Percentiles rank a stretch among this genome's conserved stretches.
Evolutionary conservation across 2,888 invertebrate species (phyloP).

Genomic region (Drosophila nr. medialis): DNA sequence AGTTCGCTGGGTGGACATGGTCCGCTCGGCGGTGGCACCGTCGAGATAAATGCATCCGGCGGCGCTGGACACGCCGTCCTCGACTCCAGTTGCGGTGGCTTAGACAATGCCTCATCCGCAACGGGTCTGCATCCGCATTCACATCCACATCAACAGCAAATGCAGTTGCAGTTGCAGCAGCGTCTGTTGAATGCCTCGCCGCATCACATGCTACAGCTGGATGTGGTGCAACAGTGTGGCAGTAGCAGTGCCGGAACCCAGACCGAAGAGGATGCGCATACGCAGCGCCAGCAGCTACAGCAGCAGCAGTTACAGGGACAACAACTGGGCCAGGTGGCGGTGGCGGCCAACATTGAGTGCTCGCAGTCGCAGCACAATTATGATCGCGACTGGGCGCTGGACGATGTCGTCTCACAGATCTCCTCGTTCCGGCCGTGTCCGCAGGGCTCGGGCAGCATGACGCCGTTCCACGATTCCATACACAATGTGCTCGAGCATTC

Average conservation of each 20-base stretch:
- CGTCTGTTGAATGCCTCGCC: slow-evolving; percentile 67
- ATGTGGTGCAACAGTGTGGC: slow-evolving; percentile 65
- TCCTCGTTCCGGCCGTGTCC: slow-evolving; percentile 85
- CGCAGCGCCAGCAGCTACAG: slow-evolving; percentile 60
- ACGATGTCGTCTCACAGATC: slow-evolving; percentile 85
- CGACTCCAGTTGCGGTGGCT: slow-evolving; percentile 40
- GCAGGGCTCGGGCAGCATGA: slow-evolving; percentile 85
- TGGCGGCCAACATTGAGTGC: slow-evolving; percentile 88
- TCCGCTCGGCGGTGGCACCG: slow-evolving; percentile 54
- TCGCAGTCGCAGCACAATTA: slow-evolving; percentile 85
- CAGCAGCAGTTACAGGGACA: slow-evolving; percentile 66
- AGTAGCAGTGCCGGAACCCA: slow-evolving; percentile 70
- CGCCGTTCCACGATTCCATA: slow-evolving; percentile 84
- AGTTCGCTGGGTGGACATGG: slow-evolving; percentile 55
- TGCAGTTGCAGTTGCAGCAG: slow-evolving; percentile 63
- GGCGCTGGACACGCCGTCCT: slow-evolving; percentile 34
- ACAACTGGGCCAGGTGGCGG: slow-evolving; percentile 81
- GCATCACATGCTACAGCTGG: slow-evolving; percentile 74
- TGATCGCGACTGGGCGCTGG: slow-evolving; percentile 84
- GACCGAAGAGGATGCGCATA: slow-evolving; percentile 76
- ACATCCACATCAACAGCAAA: slow-evolving; percentile 50
- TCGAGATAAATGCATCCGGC: slow-evolving; percentile 61
- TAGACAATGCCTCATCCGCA: slow-evolving; percentile 39
- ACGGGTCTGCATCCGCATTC: slow-evolving; percentile 46
- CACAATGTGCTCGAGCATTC: slow-evolving; percentile 85